Evolutionary conservation across 2,888 invertebrate genomes (phyloP), one percentile per base, ranked within the genome.

Genomic region (Caenorhabditis angaria): DNA sequence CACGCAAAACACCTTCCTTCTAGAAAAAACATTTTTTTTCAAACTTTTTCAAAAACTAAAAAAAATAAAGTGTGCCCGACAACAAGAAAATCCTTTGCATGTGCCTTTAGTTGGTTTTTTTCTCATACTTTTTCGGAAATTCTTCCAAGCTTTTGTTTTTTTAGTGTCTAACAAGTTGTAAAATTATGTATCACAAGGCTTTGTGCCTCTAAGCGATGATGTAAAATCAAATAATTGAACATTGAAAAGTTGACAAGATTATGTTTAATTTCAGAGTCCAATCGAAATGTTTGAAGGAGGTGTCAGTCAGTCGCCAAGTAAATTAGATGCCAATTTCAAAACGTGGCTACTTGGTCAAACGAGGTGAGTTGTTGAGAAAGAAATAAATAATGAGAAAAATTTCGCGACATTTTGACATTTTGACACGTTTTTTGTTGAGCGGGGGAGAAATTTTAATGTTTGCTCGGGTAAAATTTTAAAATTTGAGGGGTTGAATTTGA

Each of bases 211-310:
- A 32, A 8, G 32, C 10, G n/a, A 32, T 10, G 32, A 5, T 32
- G 5, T 32, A 32, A 10, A 32, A 32, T 8, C 10, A 32, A 32
- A 32, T 10, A 5, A 8, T 32, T 8, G 32, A 32, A 32, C 5
- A 12, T 12, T 32, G 32, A n/a, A 48, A 4, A 18, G 5, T 48
- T 48, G 20, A 12, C 12, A 18, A 50, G 22, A 64, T 27, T 50
- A 8, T 47, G 1, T 32, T 22, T 35, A 6, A 47, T 77, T 82
- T 24, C 82, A 82, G 82, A 84, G 84, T 70, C 87, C 87, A 24
- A 87, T 87, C 77, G 87, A 87, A 70, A 87, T 87, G 87, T 87
- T 88, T 80, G 87, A 87, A 70, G 85, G 85, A 58, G 87, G 86
- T 66, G 82, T 83, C 61, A 77, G 80, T 61, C 87, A 87, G 70